These are phyloP conservation scores for Empis stercorea DNA, from an alignment of 2,888 invertebrate species.

Conservation along the genomic window DNA sequence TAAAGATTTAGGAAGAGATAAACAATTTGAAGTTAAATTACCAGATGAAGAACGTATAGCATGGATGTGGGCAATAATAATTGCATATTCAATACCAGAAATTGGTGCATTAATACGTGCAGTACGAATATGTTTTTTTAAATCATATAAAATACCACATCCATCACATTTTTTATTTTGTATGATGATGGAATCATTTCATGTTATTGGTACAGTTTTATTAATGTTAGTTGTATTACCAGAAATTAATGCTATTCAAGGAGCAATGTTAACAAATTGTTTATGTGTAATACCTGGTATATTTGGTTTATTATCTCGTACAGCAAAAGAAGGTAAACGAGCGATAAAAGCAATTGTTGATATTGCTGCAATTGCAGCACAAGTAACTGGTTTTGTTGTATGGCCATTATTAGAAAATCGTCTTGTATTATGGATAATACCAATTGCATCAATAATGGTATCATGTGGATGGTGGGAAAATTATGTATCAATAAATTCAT, in stretches of 20 bases:
- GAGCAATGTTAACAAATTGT: slow-evolving; percentile 92
- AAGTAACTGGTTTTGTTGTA: slow-evolving; percentile 80
- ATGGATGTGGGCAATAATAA: slow-evolving; percentile 86
- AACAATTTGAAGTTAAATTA: slow-evolving; percentile 66
- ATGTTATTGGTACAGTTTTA: slow-evolving; percentile 74
- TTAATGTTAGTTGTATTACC: slow-evolving; percentile 83
- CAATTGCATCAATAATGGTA: slow-evolving; percentile 69
- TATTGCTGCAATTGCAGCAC: slow-evolving; percentile 72
- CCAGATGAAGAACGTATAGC: slow-evolving; percentile 78
- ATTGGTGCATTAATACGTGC: slow-evolving; percentile 74
- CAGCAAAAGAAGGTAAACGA: slow-evolving; percentile 65
- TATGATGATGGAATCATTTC: slow-evolving; percentile 74
- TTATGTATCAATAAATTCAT: slow-evolving; percentile 77
- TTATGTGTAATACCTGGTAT: slow-evolving; percentile 75
- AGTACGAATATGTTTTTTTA: slow-evolving; percentile 79
- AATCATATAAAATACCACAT: slow-evolving; percentile 63
- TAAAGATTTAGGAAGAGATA: slow-evolving; percentile 71
- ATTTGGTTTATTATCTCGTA: slow-evolving; percentile 65
- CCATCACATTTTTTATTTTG: slow-evolving; percentile 40
- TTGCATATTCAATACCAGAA: slow-evolving; percentile 81
- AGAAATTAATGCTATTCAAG: slow-evolving; percentile 84
- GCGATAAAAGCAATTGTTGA: slow-evolving; percentile 71
- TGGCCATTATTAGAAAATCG: slow-evolving; percentile 78
- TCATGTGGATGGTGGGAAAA: slow-evolving; percentile 99
- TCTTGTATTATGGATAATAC: slow-evolving; percentile 71